phyloP scores from a whole-genome alignment of 2,113 vertebrate genomes.

The Pelodiscus sinensis region DNA sequence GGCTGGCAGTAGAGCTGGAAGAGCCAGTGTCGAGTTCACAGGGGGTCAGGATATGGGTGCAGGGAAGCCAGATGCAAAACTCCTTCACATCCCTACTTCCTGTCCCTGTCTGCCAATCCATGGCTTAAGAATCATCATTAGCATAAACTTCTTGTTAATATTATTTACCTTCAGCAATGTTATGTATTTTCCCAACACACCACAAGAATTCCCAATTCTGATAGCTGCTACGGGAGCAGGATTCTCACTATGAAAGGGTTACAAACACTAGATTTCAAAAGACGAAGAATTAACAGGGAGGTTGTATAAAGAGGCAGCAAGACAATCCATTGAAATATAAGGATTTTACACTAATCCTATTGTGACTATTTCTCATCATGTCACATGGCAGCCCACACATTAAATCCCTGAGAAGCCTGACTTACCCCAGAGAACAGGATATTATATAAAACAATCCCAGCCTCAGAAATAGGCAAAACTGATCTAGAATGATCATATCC shows the following conservation, averaged over 20 bases:
- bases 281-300: not conserved
- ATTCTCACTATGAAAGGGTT: not conserved
- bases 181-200: not conserved
- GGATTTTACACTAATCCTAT: slow-evolving; percentile 23
- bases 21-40: too few relatives aligned
- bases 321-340: slow-evolving; percentile 22
- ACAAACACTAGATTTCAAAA: not conserved
- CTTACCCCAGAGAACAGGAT: not conserved
- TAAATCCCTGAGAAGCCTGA: not conserved
- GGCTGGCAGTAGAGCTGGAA: too few relatives aligned
- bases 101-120: not conserved
- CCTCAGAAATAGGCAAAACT: not conserved
- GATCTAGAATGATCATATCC: not conserved
- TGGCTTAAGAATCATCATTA: not conserved
- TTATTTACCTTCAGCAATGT: not conserved
- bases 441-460: not conserved
- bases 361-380: not conserved
- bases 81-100: too few relatives aligned
- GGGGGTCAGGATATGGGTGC: too few relatives aligned
- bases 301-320: not conserved
- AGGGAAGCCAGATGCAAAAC: too few relatives aligned
- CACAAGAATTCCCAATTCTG: not conserved
- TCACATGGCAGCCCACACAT: not conserved
- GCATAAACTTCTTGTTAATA: not conserved
- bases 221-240: not conserved